These are phyloP conservation scores for Tragelaphus buxtoni DNA, from an alignment of 2,113 vertebrate genomes.

Conservation along the genomic window DNA sequence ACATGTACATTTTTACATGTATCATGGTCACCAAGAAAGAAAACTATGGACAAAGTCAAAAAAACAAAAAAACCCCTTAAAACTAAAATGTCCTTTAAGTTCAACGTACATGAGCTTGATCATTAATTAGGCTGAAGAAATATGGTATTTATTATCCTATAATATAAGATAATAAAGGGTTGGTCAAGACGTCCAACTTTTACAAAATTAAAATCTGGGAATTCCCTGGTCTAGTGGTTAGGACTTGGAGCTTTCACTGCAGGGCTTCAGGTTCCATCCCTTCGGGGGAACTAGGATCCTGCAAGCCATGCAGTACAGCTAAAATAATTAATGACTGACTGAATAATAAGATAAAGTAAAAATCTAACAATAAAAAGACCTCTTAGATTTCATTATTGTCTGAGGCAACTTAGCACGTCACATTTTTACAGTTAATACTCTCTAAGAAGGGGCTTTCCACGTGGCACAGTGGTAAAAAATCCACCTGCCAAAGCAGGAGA, in stretches of 20 bases:
- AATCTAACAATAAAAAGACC: background rate
- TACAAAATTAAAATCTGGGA: constrained; percentile 20
- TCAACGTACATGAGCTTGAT: background rate
- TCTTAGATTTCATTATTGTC: background rate
- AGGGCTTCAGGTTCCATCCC: background rate
- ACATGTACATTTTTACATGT: background rate
- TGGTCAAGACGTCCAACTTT: background rate
- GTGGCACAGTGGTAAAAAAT: background rate
- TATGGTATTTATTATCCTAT: background rate
- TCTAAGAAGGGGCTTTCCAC: background rate
- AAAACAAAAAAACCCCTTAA: background rate
- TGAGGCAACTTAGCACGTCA: background rate
- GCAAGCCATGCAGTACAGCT: background rate
- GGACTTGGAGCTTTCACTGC: background rate
- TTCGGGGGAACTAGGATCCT: background rate
- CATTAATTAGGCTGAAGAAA: background rate
- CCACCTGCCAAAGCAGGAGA: background rate
- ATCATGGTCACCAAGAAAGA: background rate
- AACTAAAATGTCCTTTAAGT: background rate
- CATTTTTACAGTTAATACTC: background rate
- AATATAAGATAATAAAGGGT: background rate
- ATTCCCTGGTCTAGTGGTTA: background rate
- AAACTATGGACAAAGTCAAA: background rate
- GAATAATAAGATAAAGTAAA: background rate
- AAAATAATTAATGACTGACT: background rate